Evolutionary conservation across 2,113 vertebrate species (phyloP).

Genomic region (Pantherophis guttatus): DNA sequence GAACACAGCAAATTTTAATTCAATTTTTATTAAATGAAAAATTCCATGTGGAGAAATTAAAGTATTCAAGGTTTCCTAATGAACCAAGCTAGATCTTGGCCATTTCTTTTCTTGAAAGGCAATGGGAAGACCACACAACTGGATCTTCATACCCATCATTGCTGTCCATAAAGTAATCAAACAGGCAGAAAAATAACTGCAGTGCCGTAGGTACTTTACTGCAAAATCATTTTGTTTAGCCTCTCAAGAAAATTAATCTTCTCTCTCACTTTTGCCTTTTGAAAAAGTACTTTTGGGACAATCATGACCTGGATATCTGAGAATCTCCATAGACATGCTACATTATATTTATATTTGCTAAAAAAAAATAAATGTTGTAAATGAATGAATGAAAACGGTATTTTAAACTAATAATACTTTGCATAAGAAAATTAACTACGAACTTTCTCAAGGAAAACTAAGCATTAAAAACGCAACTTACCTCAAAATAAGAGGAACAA

Average conservation of each 20-base stretch:
- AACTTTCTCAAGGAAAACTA: background rate
- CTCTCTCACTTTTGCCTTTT: background rate
- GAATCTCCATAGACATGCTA: background rate
- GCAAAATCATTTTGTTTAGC: background rate
- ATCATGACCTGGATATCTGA: background rate
- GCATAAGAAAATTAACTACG: background rate
- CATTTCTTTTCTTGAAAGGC: background rate
- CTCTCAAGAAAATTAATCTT: background rate
- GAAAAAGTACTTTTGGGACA: background rate
- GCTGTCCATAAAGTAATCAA: background rate
- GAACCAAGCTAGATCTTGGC: background rate
- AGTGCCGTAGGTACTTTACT: background rate
- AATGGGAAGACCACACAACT: background rate
- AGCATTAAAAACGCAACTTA: conserved; percentile 47
- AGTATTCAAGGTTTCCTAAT: conserved; percentile 12
- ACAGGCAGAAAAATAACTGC: background rate
- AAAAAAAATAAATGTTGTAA: background rate
- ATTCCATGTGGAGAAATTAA: conserved; percentile 63
- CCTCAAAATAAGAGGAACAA: conserved; percentile 90
- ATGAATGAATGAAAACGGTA: background rate
- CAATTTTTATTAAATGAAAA: conserved; percentile 55
- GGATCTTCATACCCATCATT: background rate
- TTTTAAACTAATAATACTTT: conserved; percentile 15
- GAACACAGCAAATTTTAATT: conserved; percentile 43
- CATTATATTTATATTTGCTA: background rate